A percentile compares a stretch with the other conserved stretches of the same genome.
Conservation (phyloP, 2,888 invertebrate genomes). For the Clusia tigrina region DNA sequence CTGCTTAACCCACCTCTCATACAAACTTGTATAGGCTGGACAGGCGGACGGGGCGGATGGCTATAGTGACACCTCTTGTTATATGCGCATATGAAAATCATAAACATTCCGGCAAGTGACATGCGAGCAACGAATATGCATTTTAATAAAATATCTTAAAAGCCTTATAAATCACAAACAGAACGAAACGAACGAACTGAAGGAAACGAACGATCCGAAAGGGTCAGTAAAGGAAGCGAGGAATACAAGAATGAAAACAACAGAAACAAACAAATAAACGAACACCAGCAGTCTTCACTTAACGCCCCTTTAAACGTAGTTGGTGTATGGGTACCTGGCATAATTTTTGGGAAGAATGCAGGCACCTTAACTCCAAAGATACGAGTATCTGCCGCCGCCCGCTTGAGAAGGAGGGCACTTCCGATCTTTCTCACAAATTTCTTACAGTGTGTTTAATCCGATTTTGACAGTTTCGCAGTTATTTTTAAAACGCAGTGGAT, state of each 20-base stretch:
- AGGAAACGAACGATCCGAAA: not conserved
- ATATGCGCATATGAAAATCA: conserved; percentile 64
- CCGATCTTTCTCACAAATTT: not conserved
- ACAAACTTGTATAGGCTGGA: too few relatives aligned
- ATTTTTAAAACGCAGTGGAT: too few relatives aligned
- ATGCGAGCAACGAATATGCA: conserved; percentile 65
- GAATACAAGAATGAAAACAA: not conserved
- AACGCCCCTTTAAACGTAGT: too few relatives aligned
- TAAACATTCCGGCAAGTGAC: conserved; percentile 63
- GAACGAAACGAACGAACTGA: not conserved
- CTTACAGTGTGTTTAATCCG: not conserved
- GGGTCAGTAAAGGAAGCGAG: not conserved
- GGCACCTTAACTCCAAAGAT: conserved; percentile 3
- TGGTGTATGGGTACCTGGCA: too few relatives aligned
- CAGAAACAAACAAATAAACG: not conserved
- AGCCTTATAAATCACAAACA: conserved; percentile 63
- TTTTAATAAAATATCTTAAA: conserved; percentile 66
- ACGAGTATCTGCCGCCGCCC: not conserved
- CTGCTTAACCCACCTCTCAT: too few relatives aligned
- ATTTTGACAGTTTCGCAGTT: conserved; percentile 1
- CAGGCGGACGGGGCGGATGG: conserved; percentile 21
- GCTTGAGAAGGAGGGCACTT: not conserved
- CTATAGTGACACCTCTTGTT: conserved; percentile 44
- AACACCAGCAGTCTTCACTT: too few relatives aligned
- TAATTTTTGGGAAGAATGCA: not conserved